Base-by-base conservation (phyloP, 2,888 invertebrate genomes). In the Cephus nigrinus region DNA sequence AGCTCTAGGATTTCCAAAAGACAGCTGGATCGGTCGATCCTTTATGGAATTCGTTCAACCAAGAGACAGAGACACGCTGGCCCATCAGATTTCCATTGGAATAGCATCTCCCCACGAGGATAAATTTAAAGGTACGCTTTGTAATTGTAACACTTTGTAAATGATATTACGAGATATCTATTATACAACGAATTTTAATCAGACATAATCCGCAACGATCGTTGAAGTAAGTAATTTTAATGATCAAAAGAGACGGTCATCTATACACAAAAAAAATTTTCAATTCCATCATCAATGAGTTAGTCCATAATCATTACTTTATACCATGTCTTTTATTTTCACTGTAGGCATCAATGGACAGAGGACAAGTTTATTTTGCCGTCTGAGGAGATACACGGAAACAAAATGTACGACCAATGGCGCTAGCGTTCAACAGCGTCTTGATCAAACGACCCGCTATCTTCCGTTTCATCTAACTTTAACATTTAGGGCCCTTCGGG, bases 41-140 rank as follows among this genome's bases (percentile, higher is more conserved):
- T 97, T 98, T 86, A 96, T 97, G 77, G 97, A 98, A 86, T 97
- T 97, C 88, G 93, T 98, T 0, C 97, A 97, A 91, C 95, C 96
- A 2, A 96, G 95, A 91, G 95, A 95, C 87, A 93, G 95, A 80
- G 93, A 94, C 76, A 95, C 95, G 0, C 96, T 98, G 88, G 95
- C 95, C 31, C 95, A 95, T 80, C 95, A 96, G 91, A 95, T 97
- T 78, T 95, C 95, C 0, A 94, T 93, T 1, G 94, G 94, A 68
- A 91, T 95, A 81, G 93, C 94, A 0, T 91, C 93, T 55, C 95
- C 95, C n/a, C 93, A 93, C 33, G 92, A 92, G 0, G 93, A 94
- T 81, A 90, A 79, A 23, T 81, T 84, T 33, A 86, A 87, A 75
- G 87, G 90, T 90, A 80, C 79, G 79, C 55, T 55, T 2, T 55